Conservation (phyloP, 2,797 vertebrate species). For the Merluccius polli region DNA sequence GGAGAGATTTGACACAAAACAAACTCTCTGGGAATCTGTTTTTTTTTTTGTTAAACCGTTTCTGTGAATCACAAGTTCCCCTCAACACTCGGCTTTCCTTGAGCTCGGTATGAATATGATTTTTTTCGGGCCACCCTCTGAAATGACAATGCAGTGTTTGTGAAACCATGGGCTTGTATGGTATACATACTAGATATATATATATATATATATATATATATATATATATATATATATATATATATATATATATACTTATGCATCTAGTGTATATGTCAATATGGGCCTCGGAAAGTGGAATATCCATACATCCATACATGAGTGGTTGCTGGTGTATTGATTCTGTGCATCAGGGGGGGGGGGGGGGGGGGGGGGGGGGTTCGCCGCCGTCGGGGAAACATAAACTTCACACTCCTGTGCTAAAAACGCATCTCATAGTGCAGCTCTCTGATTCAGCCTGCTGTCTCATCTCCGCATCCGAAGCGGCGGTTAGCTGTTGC, state of each 20-base stretch:
- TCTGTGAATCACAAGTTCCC: constrained; percentile 59
- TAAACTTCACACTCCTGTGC: background rate
- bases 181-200: constrained; percentile 3
- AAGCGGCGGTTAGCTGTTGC: background rate
- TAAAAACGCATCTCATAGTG: background rate
- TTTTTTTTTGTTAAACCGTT: constrained; percentile 61
- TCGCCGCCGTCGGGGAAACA: background rate
- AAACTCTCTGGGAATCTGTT: constrained; percentile 58
- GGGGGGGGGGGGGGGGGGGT: background rate
- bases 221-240: background rate
- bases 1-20: constrained; percentile 78
- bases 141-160: constrained; percentile 58
- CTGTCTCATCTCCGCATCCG: background rate
- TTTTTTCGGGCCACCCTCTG: constrained; percentile 60
- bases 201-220: background rate
- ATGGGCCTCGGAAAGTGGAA: background rate
- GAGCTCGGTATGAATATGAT: constrained; percentile 59
- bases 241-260: background rate
- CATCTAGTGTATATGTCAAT: background rate
- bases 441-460: background rate
- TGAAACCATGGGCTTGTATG: constrained; percentile 57
- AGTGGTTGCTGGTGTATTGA: background rate
- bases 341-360: background rate
- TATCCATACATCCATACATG: background rate
- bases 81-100: constrained; percentile 65